Percentiles rank a stretch among this genome's conserved stretches.
Conservation (phyloP, 2,888 invertebrate species). For the Labia minor region DNA sequence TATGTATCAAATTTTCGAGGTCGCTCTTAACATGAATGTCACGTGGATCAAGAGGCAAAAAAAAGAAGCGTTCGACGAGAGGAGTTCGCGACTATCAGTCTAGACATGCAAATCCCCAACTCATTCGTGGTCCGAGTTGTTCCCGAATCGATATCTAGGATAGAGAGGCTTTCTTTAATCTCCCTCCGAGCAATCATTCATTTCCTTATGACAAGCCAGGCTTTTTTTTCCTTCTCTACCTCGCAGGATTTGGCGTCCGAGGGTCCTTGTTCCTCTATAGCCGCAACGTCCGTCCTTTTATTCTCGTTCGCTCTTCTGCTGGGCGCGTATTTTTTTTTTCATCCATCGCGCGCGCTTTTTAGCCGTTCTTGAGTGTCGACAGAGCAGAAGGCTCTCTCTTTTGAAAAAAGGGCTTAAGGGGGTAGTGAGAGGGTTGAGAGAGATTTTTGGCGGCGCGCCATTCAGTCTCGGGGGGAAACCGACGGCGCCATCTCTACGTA, state of each 20-base stretch:
- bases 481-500: background rate
- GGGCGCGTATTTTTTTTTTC: too few relatives aligned
- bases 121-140: constrained; percentile 8
- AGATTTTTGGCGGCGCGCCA: constrained; percentile 8
- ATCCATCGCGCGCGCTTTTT: background rate
- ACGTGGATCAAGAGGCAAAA: background rate
- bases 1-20: background rate
- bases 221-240: background rate
- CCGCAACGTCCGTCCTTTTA: constrained; percentile 13
- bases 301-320: background rate
- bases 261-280: constrained; percentile 4
- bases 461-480: constrained; percentile 1
- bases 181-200: constrained; percentile 24
- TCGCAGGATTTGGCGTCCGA: background rate
- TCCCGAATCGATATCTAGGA: background rate
- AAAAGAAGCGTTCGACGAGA: background rate
- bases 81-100: constrained; percentile 2
- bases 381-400: background rate
- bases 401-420: background rate
- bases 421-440: background rate
- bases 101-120: constrained; percentile 13
- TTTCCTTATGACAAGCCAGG: constrained; percentile 25
- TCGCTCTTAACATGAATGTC: constrained; percentile 2
- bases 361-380: background rate
- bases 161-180: constrained; percentile 7